phyloP scores from a whole-genome alignment of 2,888 invertebrate genomes.

The Diarsia mendica region DNA sequence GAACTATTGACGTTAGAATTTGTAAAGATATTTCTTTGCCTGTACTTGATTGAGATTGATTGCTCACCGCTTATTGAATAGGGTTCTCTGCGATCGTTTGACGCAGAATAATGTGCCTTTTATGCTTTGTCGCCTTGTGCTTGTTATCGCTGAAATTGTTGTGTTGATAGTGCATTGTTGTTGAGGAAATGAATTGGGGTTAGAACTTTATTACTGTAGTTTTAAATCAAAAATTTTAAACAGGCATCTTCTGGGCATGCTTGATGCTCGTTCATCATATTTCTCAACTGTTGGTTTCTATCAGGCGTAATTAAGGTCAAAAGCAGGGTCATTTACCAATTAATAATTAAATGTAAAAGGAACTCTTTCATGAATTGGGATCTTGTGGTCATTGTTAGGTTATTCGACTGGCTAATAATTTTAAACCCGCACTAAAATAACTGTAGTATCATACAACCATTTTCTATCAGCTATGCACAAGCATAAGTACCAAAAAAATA shows the following conservation, averaged over 20 bases:
- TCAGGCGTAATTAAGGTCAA: too few relatives aligned
- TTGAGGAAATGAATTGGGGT: not conserved
- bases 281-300: too few relatives aligned
- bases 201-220: conserved; percentile 4
- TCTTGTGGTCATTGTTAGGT: not conserved
- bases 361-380: not conserved
- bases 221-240: not conserved
- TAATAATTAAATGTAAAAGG: too few relatives aligned
- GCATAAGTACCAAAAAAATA: not conserved
- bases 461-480: not conserved
- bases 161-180: conserved; percentile 28
- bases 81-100: conserved; percentile 65
- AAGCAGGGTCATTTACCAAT: too few relatives aligned
- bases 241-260: too few relatives aligned
- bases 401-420: not conserved
- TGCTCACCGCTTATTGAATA: conserved; percentile 72
- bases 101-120: conserved; percentile 69
- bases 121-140: conserved; percentile 52
- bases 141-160: conserved; percentile 20
- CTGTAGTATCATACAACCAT: not conserved
- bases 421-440: not conserved
- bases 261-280: too few relatives aligned
- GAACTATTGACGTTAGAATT: conserved; percentile 65
- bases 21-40: conserved; percentile 73
- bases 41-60: conserved; percentile 81